These are phyloP conservation scores for Neodiprion lecontei DNA, from an alignment of 1,140 invertebrate species.

Conservation along the genomic window DNA sequence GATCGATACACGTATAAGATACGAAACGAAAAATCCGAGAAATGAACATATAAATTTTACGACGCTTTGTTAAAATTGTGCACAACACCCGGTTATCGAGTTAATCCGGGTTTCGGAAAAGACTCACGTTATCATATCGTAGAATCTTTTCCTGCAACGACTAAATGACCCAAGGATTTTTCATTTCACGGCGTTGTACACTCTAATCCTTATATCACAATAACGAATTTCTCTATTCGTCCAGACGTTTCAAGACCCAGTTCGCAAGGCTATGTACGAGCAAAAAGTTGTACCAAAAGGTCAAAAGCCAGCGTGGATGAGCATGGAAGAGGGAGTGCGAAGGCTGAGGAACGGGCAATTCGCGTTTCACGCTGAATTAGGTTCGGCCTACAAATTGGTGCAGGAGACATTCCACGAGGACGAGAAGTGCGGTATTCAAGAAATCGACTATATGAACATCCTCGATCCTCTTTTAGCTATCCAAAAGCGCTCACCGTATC, in stretches of 20 bases:
- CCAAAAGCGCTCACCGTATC: slow-evolving; percentile 66
- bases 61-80: no score
- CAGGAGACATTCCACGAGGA: slow-evolving; percentile 70
- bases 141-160: no score
- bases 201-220: no score
- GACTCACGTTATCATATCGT: no score
- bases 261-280: slow-evolving; percentile 66
- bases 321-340: slow-evolving; percentile 66
- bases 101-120: no score
- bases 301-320: slow-evolving; percentile 60
- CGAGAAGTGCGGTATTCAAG: slow-evolving; percentile 71
- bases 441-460: slow-evolving; percentile 68
- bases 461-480: slow-evolving; percentile 67
- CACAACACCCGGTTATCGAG: no score
- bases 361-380: slow-evolving; percentile 70
- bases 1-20: background rate
- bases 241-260: slow-evolving; percentile 67
- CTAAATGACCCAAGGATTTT: no score
- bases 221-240: slow-evolving; percentile 29
- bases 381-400: slow-evolving; percentile 68
- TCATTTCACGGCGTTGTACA: no score
- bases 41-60: no score
- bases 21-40: slow-evolving; percentile 1
- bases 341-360: slow-evolving; percentile 66
- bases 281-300: slow-evolving; percentile 67